A percentile compares a stretch with the other conserved stretches of the same genome.
These are phyloP conservation scores for Psilopogon haemacephalus DNA, from an alignment of 2,113 vertebrate species.

Conservation along the genomic window DNA sequence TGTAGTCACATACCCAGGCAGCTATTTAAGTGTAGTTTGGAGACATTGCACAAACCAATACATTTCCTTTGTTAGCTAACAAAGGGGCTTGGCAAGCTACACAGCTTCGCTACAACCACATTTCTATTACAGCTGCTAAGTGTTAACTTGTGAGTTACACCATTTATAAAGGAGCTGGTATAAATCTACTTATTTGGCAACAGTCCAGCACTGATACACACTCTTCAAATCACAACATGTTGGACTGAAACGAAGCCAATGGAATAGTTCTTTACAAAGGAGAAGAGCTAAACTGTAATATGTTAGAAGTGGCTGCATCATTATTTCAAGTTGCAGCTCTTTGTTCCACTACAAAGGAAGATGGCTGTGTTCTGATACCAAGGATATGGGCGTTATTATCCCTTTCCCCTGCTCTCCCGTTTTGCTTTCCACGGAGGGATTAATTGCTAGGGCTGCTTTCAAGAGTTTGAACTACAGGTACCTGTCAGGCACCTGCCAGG, in stretches of 20 bases:
- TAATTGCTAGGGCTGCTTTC: conserved; percentile 29
- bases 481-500: not conserved
- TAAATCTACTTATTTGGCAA: conserved; percentile 20
- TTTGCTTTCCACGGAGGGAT: not conserved
- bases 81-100: conserved; percentile 23
- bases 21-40: conserved; percentile 2
- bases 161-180: conserved; percentile 22
- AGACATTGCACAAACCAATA: not conserved
- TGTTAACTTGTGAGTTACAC: conserved; percentile 28
- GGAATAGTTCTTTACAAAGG: conserved; percentile 11
- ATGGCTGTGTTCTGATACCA: not conserved
- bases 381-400: not conserved
- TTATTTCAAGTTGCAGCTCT: not conserved
- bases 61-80: conserved; percentile 13
- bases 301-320: not conserved
- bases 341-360: conserved; percentile 19
- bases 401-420: not conserved
- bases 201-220: conserved; percentile 9
- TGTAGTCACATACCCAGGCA: not conserved
- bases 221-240: conserved; percentile 37
- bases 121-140: not conserved
- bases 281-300: not conserved
- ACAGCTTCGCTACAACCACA: not conserved
- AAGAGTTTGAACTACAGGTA: not conserved
- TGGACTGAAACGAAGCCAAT: conserved; percentile 40